Evolutionary conservation across 2,113 vertebrate genomes (phyloP), one percentile per base, ranked within the genome.

Genomic region (Cromileptes altivelis): DNA sequence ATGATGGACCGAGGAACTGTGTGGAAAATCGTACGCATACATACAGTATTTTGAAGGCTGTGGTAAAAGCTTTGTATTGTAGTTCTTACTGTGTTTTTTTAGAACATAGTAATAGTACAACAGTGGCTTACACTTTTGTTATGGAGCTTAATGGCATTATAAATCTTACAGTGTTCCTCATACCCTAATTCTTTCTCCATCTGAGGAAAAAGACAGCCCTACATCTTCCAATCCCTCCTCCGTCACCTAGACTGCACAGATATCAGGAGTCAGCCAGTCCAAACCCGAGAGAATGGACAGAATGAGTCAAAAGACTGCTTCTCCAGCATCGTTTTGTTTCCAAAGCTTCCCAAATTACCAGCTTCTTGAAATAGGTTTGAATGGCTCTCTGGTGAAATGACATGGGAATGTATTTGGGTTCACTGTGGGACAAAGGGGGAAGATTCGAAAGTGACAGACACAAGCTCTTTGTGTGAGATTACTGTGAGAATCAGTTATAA

Each of bases 331-430:
- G 57, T 86, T 93, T 86, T 85, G 85, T 85, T 89, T 89, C 68
- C 81, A 80, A 84, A 68, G 56, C 80, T 82, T 80, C 63, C 79
- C 79, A 92, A 93, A 94, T 94, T 76, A 92, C 87, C 78, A 83
- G 75, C 72, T 91, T 90, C 91, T 89, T 75, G 65, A 94, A 93
- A 93, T 91, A 93, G 82, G 65, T 27, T 45, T 49, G 53, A 68
- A 64, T 14, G 30, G 53, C 75, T 86, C 56, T 72, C 78, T 81
- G 78, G 53, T 78, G 77, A 86, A 63, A 88, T 68, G 55, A 74
- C 77, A 83, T 78, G 78, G 52, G 56, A n/a, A 68, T 80, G 73
- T 69, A 69, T 89, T 87, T 75, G 72, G 70, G 70, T 80, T 88
- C 80, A 75, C 75, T 78, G 70, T 37, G 57, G 75, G 77, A 80